Evolutionary conservation across 2,797 vertebrate genomes (phyloP), one percentile per base, ranked within the genome.

Genomic region (Esox lucius): DNA sequence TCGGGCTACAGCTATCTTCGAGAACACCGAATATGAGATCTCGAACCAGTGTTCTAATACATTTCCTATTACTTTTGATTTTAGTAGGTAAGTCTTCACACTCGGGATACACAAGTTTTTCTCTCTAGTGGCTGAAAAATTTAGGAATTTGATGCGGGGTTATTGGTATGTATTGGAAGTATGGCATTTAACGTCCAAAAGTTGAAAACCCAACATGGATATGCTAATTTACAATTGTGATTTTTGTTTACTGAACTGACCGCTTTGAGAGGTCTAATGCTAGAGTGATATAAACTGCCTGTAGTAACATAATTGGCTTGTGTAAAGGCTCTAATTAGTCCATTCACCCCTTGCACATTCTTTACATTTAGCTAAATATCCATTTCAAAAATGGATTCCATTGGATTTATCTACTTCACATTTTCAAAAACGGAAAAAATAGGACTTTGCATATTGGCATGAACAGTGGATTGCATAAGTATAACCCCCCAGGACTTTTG

Each of bases 41-140:
- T 82, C 87, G 73, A 48, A 71, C 61, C 80, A 85, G 79, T 81
- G 72, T 84, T 73, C 79, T 85, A 13, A 87, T 89, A 73, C 83
- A 77, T 75, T 86, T 86, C 31, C 73, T 90, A 39, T 68, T 84
- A 51, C 80, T 93, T 31, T 81, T 93, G 35, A 13, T 86, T 78
- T 86, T 78, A 72, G 24, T 83, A 22, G 93, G 94, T 95, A 86
- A 94, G 94, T 92, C 62, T 66, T 71, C 11, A 19, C 56, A 61
- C n/a, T 2, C 61, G 24, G 3, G 1, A 7, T 62, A 1, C 42
- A 46, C 42, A 22, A 46, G 31, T 26, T 16, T 22, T 33, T 71
- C 35, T 33, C 19, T 71, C 26, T 22, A 65, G 1, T 6, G 28
- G 13, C 6, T 31, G 62, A 31, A 31, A 28, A 31, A 28, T 1